Evolutionary conservation across 2,797 vertebrate species (phyloP), one percentile per base, ranked within the genome.

Genomic region (Protonibea diacanthus): DNA sequence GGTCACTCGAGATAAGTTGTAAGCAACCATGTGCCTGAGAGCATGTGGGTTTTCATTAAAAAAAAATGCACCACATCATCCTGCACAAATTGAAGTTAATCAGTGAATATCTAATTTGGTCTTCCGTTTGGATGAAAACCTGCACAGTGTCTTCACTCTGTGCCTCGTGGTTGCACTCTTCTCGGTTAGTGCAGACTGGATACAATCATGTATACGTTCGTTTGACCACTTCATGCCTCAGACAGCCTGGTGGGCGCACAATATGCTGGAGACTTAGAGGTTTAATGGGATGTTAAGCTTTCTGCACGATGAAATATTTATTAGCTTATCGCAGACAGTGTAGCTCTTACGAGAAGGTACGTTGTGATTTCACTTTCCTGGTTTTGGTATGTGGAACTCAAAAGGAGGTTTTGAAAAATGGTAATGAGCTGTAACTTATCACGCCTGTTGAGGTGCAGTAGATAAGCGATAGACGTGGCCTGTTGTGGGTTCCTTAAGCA

Each of bases 1-100:
- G 67, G 80, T 74, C 72, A 74, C 25, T 63, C 5, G 60, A 48
- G 53, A 72, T 73, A 52, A 51, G 47, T 59, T 65, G 14, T 20
- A 49, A 51, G 49, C 48, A 60, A 61, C 67, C 29, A 17, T 74
- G 75, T 75, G 52, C 58, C 62, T 68, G 18, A 56, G 67, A 29
- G 42, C 49, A 27, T 49, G 10, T 27, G n/a, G 42, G 17, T 69
- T 67, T 79, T 55, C 63, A 64, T 81, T 59, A 60, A 49, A 67
- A 49, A 67, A 29, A 38, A 56, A 38, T 33, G 20, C 49, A 52
- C 51, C 33, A 55, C 51, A 69, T 73, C 45, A 74, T 61, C 20
- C 23, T 51, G 49, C 25, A n/a, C 49, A 33, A 58, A 18, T 60
- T 55, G 9, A 67, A 51, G 29, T 29, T 56, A 72, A 67, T 72